Evolutionary conservation across 30 jellyfish, hydroid and myxozoan genomes (phyloP), one percentile per base, ranked within the genome.

Genomic region (Clytia hemisphaerica): DNA sequence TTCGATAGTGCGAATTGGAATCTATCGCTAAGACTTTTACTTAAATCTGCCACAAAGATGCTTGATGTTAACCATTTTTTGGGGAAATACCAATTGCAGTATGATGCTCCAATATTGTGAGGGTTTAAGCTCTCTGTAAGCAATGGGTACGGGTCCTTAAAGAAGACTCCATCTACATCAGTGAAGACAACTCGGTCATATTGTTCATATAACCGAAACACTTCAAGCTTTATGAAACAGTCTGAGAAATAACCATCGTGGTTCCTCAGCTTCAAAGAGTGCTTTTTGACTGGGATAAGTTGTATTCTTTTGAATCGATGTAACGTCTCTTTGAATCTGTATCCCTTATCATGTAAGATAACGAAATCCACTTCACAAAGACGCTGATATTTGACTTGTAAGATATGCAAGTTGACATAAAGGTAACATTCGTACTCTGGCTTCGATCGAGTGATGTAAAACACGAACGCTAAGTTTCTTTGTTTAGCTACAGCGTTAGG

Each of bases 1-100:
- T 22, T 69, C 26, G 19, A 18, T 46, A 45, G 49, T 2, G 49
- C 67, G 0, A 16, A 22, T 32, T 24, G 46, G n/a, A 69, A 26
- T 31, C 18, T 46, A 2, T 45, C 24, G 77, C 49, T 45, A 5
- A 69, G 54, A 10, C 36, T 36, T 16, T 45, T 57, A 45, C 54
- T 69, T 21, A 69, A 45, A 28, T 69, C 81, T 31, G 71, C 81
- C 33, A 69, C 77, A 34, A 69, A 69, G 2, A 69, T 45, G 26
- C 81, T 69, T 28, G 81, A 69, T 6, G 81, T 33, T 7, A 69
- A 71, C 81, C 81, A 69, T 49, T 69, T 69, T n/a, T 45, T 26
- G 18, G 81, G 81, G 26, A 15, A 49, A 3, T 22, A 69, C 81
- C 81, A 69, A 33, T 69, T 69, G 59, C 81, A 69, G 26, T 33